Base-by-base conservation (phyloP, 2,888 invertebrate species). In the Peribatodes rhomboidaria region DNA sequence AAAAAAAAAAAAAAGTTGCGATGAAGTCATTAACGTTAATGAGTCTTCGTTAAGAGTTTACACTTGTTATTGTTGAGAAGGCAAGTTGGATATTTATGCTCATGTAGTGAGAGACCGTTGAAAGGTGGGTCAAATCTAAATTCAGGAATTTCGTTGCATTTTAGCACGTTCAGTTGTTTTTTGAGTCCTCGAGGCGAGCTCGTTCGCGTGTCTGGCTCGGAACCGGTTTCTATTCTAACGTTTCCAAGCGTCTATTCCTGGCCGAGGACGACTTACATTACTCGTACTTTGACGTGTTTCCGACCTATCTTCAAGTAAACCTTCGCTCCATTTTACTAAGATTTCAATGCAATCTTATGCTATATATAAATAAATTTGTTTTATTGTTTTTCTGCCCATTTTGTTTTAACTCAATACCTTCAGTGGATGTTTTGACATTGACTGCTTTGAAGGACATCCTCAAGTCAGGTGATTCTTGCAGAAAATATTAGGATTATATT, bases 191-290 rank as follows among this genome's bases (percentile, higher is more conserved):
- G 37, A 33, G 14, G 10, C 35, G 31, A n/a, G 41, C 46, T 53
- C 37, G 22, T 16, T 27, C 37, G 37, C 60, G 39, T 56, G 65
- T 65, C 52, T 52, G 55, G 13, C 59, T 54, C 18, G 20, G 56
- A 61, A 65, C 65, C 65, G 65, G 65, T 65, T 60, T 57, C 42
- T 64, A 50, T 50, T 44, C 64, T 59, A 54, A 49, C 56, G 31
- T 55, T 42, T 42, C 42, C 54, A 55, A 27, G 46, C 27, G 33
- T 50, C 65, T 65, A 65, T 61, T 60, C 60, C 60, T 57, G 56
- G 55, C 49, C 37, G 54, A 59, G 58, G 54, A 44, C 59, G 49
- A 41, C 54, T 41, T 59, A 42, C 18, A 22, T 59, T 55, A 35
- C 42, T 18, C 13, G 41, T 37, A 37, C 47, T 44, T 52, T 44